Evolutionary conservation across 2,113 vertebrate species (phyloP), one percentile per base, ranked within the genome.

Genomic region (Camarhynchus parvulus): DNA sequence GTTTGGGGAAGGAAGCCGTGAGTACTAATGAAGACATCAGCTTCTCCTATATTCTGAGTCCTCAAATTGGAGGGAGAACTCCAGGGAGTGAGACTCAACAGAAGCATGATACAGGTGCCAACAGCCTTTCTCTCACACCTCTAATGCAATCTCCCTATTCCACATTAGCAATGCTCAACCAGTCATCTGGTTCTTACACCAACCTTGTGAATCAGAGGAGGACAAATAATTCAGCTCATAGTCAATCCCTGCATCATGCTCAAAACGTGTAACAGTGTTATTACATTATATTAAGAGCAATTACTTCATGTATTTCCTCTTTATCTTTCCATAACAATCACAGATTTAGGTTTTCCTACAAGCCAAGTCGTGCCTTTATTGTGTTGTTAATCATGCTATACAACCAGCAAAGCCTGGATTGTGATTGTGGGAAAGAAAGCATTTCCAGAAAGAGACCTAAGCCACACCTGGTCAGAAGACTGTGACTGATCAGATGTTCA

Each of bases 281-380:
- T 67, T 93, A 76, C 31, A 50, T 55, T 61, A 30, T 14, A 73
- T 77, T 91, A 87, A 55, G 16, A 44, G 46, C 37, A 66, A 80
- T 92, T 90, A 80, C 47, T 89, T 92, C 68, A 49, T n/a, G 13
- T 55, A 73, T 83, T 94, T 92, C 62, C 41, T 81, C 53, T 84
- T 69, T 58, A 50, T 52, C 59, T n/a, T 73, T 78, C 49, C 47
- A 9, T 83, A 84, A 35, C 16, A 30, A 52, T 21, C 56, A 79
- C 23, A 70, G 41, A 49, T 58, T 63, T 63, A 39, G 25, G 9
- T 42, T 74, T 70, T 85, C 68, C 69, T 59, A 56, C 2, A 1
- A 83, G 15, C 7, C 30, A 73, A 50, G 24, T 7, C 78, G 13
- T 63, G 56, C 4, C n/a, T 87, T 74, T 66, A 37, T 25, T 28